Percentiles rank a stretch among this genome's conserved stretches.
These are phyloP conservation scores for Glossophaga mutica DNA, from an alignment of 2,797 vertebrate species.

Conservation along the genomic window DNA sequence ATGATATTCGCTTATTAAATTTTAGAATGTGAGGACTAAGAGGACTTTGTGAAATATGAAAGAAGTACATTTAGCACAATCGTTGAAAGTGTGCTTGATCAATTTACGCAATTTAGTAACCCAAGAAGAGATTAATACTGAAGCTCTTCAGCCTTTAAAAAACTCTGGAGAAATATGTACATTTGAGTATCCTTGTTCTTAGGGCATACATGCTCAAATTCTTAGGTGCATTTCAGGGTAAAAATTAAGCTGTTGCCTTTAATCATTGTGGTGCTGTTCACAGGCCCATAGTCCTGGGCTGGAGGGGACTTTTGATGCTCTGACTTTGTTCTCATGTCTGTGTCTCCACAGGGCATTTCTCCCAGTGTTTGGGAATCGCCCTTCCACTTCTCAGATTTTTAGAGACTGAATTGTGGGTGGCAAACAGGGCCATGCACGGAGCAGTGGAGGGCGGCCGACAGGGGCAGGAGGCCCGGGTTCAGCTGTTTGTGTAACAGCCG, in stretches of 20 bases:
- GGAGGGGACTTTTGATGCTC: background rate
- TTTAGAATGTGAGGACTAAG: constrained; percentile 18
- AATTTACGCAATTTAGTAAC: background rate
- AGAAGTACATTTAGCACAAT: background rate
- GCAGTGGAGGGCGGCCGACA: background rate
- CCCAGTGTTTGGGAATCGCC: background rate
- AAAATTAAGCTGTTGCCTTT: background rate
- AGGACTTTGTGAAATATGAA: background rate
- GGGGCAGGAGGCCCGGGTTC: background rate
- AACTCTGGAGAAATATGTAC: background rate
- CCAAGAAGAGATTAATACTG: background rate
- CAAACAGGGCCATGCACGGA: background rate
- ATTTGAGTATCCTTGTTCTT: background rate
- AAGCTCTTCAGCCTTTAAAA: background rate
- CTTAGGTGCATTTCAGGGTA: background rate
- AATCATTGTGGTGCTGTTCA: background rate
- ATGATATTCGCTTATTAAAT: background rate
- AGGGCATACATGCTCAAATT: background rate
- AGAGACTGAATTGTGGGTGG: background rate
- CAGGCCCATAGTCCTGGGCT: background rate
- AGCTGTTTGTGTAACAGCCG: background rate
- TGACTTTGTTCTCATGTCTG: background rate
- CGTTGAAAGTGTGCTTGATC: background rate
- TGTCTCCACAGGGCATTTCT: background rate
- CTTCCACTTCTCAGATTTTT: background rate